phyloP scores from a whole-genome alignment of 2,113 vertebrate genomes.

The Crotalus viridis region DNA sequence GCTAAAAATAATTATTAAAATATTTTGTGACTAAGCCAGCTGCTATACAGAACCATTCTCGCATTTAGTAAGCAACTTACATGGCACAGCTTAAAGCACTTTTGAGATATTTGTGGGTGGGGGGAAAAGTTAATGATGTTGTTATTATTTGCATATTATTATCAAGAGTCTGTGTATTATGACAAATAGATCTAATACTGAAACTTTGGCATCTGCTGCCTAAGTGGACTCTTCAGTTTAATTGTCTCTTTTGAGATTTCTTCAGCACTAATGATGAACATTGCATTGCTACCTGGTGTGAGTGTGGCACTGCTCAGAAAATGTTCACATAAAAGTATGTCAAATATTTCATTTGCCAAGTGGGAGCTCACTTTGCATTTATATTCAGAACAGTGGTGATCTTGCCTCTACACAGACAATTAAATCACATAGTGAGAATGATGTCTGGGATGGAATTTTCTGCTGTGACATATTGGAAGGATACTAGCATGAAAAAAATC shows the following conservation, averaged over 20 bases:
- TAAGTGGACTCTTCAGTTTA: slow-evolving; percentile 44
- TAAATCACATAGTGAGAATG: not conserved
- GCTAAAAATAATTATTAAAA: not conserved
- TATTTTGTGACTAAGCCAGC: not conserved
- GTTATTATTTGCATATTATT: slow-evolving; percentile 1
- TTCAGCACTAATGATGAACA: slow-evolving; percentile 15
- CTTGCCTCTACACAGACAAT: not conserved
- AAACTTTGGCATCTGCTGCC: slow-evolving; percentile 29
- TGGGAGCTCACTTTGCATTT: not conserved
- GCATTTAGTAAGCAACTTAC: slow-evolving; percentile 13
- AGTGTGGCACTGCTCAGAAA: not conserved
- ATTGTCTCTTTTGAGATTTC: slow-evolving; percentile 30
- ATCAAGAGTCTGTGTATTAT: slow-evolving; percentile 24
- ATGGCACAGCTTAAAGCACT: not conserved
- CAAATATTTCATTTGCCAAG: not conserved
- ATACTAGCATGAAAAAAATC: not conserved
- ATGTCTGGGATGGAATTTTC: slow-evolving; percentile 13
- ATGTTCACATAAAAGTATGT: not conserved
- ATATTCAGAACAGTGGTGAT: not conserved
- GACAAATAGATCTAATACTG: slow-evolving; percentile 25
- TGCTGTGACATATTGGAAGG: not conserved
- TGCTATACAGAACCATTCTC: slow-evolving; percentile 23
- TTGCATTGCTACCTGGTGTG: not conserved
- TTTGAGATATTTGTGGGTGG: not conserved
- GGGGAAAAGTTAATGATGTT: slow-evolving; percentile 32